These are phyloP conservation scores for Pomatorhinus ruficollis DNA, from an alignment of 2,113 vertebrate species.

Conservation along the genomic window DNA sequence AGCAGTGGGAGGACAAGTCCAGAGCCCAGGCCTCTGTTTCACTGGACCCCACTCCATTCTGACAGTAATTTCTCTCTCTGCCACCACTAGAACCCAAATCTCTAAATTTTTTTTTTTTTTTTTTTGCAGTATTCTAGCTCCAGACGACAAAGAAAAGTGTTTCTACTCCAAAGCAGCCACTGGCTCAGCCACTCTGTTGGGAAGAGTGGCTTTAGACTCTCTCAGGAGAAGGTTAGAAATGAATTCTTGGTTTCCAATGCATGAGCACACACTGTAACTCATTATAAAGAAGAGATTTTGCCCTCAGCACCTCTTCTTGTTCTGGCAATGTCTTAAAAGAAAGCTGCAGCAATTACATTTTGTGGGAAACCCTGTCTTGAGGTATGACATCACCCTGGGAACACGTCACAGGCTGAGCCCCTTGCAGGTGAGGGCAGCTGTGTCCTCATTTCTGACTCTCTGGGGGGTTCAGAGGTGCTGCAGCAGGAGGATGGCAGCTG, in stretches of 20 bases:
- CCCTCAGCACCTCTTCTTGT: background rate
- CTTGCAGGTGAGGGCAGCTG: background rate
- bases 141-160: fast-evolving
- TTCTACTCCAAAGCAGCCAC: background rate
- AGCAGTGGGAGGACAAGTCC: background rate
- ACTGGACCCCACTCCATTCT: background rate
- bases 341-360: background rate
- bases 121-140: background rate
- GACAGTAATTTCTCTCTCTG: background rate
- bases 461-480: background rate
- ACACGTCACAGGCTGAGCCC: background rate
- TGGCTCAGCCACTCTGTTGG: background rate
- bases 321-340: background rate
- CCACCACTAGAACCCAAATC: background rate
- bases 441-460: background rate
- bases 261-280: background rate
- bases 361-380: background rate
- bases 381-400: background rate
- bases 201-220: background rate
- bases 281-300: background rate
- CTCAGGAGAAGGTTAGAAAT: background rate
- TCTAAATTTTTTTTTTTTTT: too few relatives aligned
- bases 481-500: background rate
- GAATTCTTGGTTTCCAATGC: background rate
- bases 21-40: background rate